These are phyloP conservation scores for Poicephalus gulielmi DNA, from an alignment of 2,113 vertebrate genomes.

Conservation along the genomic window DNA sequence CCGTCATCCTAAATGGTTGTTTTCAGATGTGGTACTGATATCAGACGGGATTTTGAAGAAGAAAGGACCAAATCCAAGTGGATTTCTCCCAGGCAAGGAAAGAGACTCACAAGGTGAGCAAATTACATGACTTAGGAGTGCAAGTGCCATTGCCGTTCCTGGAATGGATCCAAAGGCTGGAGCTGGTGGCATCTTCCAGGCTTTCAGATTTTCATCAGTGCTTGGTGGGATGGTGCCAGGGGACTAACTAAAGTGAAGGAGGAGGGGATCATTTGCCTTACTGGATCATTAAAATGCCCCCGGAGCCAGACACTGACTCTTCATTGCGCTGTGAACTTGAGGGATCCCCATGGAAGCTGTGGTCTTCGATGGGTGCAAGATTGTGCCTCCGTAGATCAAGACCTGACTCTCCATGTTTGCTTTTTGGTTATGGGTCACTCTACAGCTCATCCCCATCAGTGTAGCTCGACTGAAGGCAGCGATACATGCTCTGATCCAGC, in stretches of 20 bases:
- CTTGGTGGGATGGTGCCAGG: not conserved
- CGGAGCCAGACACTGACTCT: not conserved
- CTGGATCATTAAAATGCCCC: not conserved
- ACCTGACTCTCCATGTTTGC: not conserved
- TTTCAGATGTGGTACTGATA: not conserved
- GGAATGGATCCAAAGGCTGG: not conserved
- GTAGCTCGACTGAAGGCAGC: not conserved
- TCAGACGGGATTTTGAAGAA: not conserved
- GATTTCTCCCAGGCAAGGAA: not conserved
- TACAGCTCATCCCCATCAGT: not conserved
- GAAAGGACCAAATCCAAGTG: not conserved
- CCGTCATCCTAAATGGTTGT: not conserved
- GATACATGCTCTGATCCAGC: not conserved
- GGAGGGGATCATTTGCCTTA: not conserved
- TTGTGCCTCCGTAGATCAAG: accelerated
- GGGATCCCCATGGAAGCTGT: not conserved
- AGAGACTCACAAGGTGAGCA: not conserved
- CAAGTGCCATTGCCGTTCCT: not conserved
- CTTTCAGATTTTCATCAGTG: not conserved
- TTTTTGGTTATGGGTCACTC: accelerated
- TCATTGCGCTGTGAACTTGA: not conserved
- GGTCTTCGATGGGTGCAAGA: not conserved
- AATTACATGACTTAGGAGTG: not conserved
- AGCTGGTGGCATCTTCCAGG: not conserved
- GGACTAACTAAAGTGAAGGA: not conserved